These are phyloP conservation scores for Neoniphon sammara DNA, from an alignment of 2,797 vertebrate species.

Conservation along the genomic window DNA sequence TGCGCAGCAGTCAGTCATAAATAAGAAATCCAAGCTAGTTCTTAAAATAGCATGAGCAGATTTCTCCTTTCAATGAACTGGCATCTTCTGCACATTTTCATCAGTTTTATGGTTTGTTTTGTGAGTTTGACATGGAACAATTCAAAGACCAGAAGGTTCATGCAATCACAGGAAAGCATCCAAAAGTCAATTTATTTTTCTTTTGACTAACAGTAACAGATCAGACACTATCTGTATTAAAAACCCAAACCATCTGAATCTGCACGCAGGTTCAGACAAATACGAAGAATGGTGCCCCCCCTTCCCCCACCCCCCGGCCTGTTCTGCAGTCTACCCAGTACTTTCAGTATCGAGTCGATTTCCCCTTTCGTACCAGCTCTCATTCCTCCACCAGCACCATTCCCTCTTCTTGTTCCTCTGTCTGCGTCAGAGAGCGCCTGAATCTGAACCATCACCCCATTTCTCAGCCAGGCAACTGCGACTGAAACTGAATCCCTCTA, in stretches of 20 bases:
- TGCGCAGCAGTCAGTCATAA: not conserved
- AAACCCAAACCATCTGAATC: not conserved
- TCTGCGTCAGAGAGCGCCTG: not conserved
- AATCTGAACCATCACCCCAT: constrained; percentile 32
- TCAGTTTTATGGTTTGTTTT: not conserved
- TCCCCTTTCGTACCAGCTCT: not conserved
- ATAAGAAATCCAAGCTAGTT: not conserved
- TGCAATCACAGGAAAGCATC: not conserved
- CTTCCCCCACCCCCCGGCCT: not conserved
- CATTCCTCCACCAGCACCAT: not conserved
- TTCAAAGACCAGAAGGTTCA: not conserved
- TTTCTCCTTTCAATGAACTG: not conserved
- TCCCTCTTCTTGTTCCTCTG: not conserved
- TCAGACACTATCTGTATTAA: not conserved
- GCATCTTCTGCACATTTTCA: not conserved
- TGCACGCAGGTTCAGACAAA: not conserved
- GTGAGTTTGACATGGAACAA: not conserved
- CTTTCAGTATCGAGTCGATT: not conserved
- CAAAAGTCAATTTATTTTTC: not conserved
- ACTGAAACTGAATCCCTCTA: constrained; percentile 44
- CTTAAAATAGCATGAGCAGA: not conserved
- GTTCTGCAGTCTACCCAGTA: not conserved
- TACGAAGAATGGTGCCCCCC: not conserved
- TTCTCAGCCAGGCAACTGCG: constrained; percentile 29
- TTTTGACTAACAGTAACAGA: not conserved